Percentiles rank a stretch among this genome's conserved stretches.
phyloP scores from a whole-genome alignment of 1,140 invertebrate species.

The Cephus cinctus region DNA sequence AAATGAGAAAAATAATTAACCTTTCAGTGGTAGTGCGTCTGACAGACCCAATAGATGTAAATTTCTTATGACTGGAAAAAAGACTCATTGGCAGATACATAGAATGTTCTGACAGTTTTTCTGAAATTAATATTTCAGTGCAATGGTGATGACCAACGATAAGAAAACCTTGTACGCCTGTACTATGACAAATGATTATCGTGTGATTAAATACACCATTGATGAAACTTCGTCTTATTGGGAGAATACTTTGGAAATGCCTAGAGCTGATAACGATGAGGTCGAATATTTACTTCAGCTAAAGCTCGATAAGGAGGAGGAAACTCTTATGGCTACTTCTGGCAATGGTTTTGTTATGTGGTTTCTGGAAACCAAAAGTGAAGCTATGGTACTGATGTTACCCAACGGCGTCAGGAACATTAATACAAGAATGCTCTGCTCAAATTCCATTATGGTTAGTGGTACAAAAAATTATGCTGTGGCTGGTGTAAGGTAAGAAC shows the following conservation, averaged over 20 bases:
- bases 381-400: constrained; percentile 70
- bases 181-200: constrained; percentile 58
- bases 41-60: too few relatives aligned
- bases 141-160: constrained; percentile 63
- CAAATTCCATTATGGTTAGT: constrained; percentile 89
- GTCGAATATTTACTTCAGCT: constrained; percentile 78
- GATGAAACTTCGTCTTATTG: constrained; percentile 60
- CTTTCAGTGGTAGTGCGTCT: too few relatives aligned
- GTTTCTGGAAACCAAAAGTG: constrained; percentile 60
- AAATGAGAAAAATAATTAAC: too few relatives aligned
- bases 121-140: constrained; percentile 54
- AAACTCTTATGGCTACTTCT: constrained; percentile 79
- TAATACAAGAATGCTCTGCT: constrained; percentile 82
- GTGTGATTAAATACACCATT: constrained; percentile 58
- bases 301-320: constrained; percentile 78
- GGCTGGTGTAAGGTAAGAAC: constrained; percentile 78
- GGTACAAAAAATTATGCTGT: constrained; percentile 89
- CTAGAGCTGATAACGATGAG: constrained; percentile 66
- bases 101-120: too few relatives aligned
- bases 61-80: too few relatives aligned
- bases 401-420: constrained; percentile 93
- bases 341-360: constrained; percentile 80
- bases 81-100: too few relatives aligned
- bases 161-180: constrained; percentile 64
- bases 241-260: constrained; percentile 61